phyloP scores from a whole-genome alignment of 2,797 vertebrate species.

The Capromys pilorides region DNA sequence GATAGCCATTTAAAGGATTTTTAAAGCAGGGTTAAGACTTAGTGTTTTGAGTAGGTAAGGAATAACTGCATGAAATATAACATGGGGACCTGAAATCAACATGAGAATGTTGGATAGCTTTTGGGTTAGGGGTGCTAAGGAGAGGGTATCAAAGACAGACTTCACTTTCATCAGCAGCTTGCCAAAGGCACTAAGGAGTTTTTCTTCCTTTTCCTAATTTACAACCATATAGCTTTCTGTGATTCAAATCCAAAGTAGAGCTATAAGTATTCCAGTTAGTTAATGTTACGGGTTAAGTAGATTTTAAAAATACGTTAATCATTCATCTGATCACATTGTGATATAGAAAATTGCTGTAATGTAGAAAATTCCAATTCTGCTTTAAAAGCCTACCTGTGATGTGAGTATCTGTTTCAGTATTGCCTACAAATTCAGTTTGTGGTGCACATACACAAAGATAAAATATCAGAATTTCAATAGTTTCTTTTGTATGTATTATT shows the following conservation, averaged over 20 bases:
- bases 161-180: background rate
- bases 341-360: background rate
- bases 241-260: background rate
- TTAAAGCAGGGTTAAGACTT: background rate
- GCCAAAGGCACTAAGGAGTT: background rate
- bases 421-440: background rate
- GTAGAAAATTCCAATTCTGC: background rate
- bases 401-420: background rate
- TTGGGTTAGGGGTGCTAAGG: background rate
- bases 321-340: background rate
- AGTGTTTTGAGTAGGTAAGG: background rate
- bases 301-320: background rate
- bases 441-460: background rate
- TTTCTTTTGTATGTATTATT: background rate
- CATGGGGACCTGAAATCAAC: background rate
- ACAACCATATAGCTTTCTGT: background rate
- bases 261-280: background rate
- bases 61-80: background rate
- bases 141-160: background rate
- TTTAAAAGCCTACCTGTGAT: constrained; percentile 3
- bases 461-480: background rate
- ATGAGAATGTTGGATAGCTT: background rate
- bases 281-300: background rate
- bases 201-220: constrained; percentile 5
- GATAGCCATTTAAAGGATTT: background rate